Conservation (phyloP, 2,113 vertebrate genomes). For the Plecturocebus donacophilus region DNA sequence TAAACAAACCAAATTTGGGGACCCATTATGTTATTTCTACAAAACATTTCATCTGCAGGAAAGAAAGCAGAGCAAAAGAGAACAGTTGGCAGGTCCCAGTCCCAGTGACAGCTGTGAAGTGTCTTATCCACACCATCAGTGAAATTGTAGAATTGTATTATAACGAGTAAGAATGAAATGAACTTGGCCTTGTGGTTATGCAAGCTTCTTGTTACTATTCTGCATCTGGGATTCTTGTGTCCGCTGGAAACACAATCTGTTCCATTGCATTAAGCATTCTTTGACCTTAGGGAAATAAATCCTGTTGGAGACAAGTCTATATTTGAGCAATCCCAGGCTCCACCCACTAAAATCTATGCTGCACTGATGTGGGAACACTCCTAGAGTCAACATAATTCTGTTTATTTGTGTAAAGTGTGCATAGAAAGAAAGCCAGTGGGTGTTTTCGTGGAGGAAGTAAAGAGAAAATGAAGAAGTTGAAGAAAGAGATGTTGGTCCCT, state of each 20-base stretch:
- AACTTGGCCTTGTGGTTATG: conserved; percentile 6
- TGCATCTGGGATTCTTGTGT: background rate
- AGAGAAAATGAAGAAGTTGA: background rate
- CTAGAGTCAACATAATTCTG: background rate
- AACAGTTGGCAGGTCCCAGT: background rate
- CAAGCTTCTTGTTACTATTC: conserved; percentile 6
- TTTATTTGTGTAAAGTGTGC: background rate
- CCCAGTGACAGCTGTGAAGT: background rate
- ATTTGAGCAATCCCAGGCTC: background rate
- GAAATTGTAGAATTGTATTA: background rate
- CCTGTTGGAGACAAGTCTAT: background rate
- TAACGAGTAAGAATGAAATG: background rate
- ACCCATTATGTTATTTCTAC: conserved; percentile 37
- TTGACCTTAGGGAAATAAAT: conserved; percentile 16
- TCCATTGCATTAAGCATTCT: background rate
- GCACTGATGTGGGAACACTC: background rate
- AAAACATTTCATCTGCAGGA: conserved; percentile 15
- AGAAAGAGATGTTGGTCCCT: background rate
- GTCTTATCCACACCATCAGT: background rate
- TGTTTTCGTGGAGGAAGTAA: background rate
- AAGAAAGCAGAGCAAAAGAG: conserved; percentile 28
- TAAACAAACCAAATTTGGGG: conserved; percentile 38
- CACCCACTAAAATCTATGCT: background rate
- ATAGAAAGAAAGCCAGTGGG: background rate
- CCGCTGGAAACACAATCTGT: background rate